Base-by-base conservation (phyloP, 2,113 vertebrate genomes). In the Eulemur macaco region DNA sequence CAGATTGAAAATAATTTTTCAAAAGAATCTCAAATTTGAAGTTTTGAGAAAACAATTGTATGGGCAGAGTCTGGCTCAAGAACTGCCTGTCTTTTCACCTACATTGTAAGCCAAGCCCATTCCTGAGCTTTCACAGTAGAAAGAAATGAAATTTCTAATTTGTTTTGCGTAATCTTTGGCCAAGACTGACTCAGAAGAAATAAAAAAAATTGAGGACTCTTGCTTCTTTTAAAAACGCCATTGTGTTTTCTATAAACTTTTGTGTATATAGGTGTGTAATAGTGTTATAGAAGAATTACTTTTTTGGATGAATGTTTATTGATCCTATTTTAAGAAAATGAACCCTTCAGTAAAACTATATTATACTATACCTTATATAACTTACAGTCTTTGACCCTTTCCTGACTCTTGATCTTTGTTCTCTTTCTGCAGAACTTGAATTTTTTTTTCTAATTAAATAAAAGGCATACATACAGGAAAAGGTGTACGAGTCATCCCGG, bases 251-350 rank as follows among this genome's bases (percentile, higher is more conserved):
- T 80, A 63, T 47, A 74, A 92, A 21, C 42, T 8, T 64, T 87
- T 89, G 63, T 56, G 7, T 96, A 25, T 86, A 86, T 96, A 89
- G 86, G 81, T 77, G 23, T 64, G 60, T 84, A 89, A 68, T 3
- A 20, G 39, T 54, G 34, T 85, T 87, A 93, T 20, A 74, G 52
- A 81, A 93, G 20, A 77, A 45, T 84, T 37, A 27, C 66, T 23
- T 50, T 56, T 90, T 88, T 85, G 29, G 21, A 4, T 78, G 50
- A 87, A n/a, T 87, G 60, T 92, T 97, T 98, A 95, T 73, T 94
- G 95, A 97, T 82, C 29, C 20, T 95, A 10, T 66, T 89, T 96
- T 66, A 13, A 31, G 31, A 91, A 89, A 86, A 92, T 58, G 21
- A 95, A 60, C 69, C 95, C 56, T 42, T 20, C 31, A 85, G 18